Evolutionary conservation across 2,113 vertebrate species (phyloP).

Genomic region (Pogona vitticeps): DNA sequence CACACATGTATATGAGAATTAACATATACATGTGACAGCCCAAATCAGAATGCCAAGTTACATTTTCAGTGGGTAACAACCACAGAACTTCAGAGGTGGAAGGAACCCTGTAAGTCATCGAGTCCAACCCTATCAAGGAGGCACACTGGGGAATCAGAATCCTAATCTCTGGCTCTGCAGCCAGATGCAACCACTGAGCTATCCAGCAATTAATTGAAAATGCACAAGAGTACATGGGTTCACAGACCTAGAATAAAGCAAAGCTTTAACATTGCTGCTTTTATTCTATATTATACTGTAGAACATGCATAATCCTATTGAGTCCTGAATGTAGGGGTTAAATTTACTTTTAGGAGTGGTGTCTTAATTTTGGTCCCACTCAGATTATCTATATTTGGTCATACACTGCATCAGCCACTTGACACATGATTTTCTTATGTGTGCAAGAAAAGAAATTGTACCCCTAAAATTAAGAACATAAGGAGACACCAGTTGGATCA

Average conservation of each 20-base stretch:
- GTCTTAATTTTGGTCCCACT: background rate
- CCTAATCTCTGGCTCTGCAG: too few species aligned
- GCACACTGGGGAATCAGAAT: too few species aligned
- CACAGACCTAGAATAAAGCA: background rate
- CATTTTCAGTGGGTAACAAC: background rate
- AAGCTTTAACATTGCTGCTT: background rate
- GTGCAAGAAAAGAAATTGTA: background rate
- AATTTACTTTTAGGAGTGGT: background rate
- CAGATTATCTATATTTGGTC: too few species aligned
- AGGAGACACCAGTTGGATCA: background rate
- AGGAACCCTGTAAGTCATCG: too few species aligned
- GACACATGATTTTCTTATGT: background rate
- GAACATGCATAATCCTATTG: background rate
- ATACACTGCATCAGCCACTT: too few species aligned
- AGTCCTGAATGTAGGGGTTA: background rate
- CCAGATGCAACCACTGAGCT: too few species aligned
- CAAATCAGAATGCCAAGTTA: background rate
- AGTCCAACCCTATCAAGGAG: too few species aligned
- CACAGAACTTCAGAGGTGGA: too few species aligned
- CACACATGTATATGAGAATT: background rate
- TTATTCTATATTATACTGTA: background rate
- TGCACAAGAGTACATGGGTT: background rate
- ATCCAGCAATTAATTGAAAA: background rate
- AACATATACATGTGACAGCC: background rate
- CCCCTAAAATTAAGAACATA: background rate